phyloP scores from a whole-genome alignment of 1,140 invertebrate species.

The Macrocentrus cingulum region DNA sequence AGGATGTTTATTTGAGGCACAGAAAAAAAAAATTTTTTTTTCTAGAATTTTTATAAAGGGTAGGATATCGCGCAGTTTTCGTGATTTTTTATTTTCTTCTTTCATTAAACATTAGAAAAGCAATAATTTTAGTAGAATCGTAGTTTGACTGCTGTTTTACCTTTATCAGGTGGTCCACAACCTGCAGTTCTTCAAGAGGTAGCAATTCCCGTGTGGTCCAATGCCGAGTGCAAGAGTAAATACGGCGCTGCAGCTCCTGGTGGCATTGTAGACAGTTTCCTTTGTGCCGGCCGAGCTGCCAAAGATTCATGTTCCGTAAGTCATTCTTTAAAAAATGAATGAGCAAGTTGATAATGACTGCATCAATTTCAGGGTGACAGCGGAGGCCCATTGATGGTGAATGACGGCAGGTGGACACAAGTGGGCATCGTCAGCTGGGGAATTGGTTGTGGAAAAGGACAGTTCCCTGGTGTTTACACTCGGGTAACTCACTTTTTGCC shows the following conservation, averaged over 20 bases:
- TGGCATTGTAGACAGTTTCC: slow-evolving; percentile 82
- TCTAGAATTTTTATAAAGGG: no score
- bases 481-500: slow-evolving; percentile 73
- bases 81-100: no score
- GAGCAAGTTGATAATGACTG: neutral
- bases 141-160: no score
- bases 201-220: slow-evolving; percentile 80
- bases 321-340: slow-evolving; percentile 35
- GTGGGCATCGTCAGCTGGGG: slow-evolving; percentile 93
- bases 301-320: slow-evolving; percentile 89
- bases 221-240: slow-evolving; percentile 74
- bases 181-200: slow-evolving; percentile 81
- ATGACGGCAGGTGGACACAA: slow-evolving; percentile 76
- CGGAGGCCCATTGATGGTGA: slow-evolving; percentile 85
- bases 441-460: slow-evolving; percentile 87
- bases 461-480: slow-evolving; percentile 88
- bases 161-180: slow-evolving; percentile 80
- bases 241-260: slow-evolving; percentile 85
- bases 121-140: no score
- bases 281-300: slow-evolving; percentile 79
- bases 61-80: no score
- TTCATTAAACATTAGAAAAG: no score
- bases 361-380: slow-evolving; percentile 79
- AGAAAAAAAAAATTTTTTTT: no score
- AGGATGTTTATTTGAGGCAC: no score